Evolutionary conservation across 2,888 invertebrate genomes (phyloP), one percentile per base, ranked within the genome.

Genomic region (Amphimallon solstitiale): DNA sequence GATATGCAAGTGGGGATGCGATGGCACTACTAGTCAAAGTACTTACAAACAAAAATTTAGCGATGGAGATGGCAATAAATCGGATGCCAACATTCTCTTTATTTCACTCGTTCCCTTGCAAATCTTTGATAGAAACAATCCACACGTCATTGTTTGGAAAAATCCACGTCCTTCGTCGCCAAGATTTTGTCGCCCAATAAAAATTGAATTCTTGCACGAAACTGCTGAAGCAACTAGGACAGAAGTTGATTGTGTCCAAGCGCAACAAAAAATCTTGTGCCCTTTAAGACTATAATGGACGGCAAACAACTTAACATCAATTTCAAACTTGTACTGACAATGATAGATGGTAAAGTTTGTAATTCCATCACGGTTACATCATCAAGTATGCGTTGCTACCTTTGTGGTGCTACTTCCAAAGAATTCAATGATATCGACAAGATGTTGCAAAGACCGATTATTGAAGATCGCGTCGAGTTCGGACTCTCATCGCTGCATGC

Each of bases 1-100:
- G 7, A 70, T 70, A 64, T 67, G 63, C n/a, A 71, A 74, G 61
- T 73, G 73, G 71, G 72, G 71, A n/a, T 72, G 68, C 48, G 71
- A 72, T 45, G 71, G 72, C 1, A 69, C 54, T 46, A 67, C 69
- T 15, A 67, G 65, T 3, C 68, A 70, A 63, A 71, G 67, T 52
- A 43, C 34, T 14, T 70, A 48, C 19, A 70, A 68, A 38, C 68
- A 68, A 64, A 68, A 66, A 67, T 59, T 68, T 23, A 23, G 23
- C 23, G 23, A 23, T 23, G 37, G 15, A 40, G 66, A 70, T 63
- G 65, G 35, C 51, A 54, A 35, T 51, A 65, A 45, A 63, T 63
- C 62, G 14, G 61, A 66, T 52, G 65, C 40, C 10, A 63, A 61
- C 48, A 66, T 68, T 29, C 70, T 45, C 37, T 45, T 72, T 65